Evolutionary conservation across 2,888 invertebrate species (phyloP).

Genomic region (Machimus rusticus): DNA sequence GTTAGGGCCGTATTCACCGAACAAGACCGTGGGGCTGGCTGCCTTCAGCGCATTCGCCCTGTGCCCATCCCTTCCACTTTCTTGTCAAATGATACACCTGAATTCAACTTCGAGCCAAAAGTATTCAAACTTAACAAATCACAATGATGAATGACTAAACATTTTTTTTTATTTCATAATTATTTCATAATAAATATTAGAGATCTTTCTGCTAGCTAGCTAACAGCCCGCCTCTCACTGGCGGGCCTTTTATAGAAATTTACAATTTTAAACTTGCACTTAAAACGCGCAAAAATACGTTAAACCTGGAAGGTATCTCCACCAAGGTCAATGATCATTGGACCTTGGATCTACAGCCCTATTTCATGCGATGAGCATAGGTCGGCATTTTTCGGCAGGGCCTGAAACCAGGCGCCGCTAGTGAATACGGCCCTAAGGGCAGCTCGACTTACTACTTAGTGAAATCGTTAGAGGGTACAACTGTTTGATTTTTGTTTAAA

Average conservation of each 20-base stretch:
- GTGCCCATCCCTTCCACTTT: not conserved
- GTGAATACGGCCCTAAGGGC: not conserved
- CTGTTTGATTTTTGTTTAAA: not conserved
- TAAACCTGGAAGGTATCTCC: not conserved
- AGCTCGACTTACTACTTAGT: not conserved
- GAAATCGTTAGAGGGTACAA: not conserved
- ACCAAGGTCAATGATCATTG: not conserved
- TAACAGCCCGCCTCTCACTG: not conserved
- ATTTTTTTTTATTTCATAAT: not conserved
- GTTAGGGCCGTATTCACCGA: not conserved
- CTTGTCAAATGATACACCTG: not conserved
- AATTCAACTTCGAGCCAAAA: not conserved
- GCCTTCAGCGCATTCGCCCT: not conserved
- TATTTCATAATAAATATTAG: not conserved
- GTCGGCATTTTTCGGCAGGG: not conserved
- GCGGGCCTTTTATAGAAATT: not conserved
- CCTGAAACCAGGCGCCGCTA: not conserved
- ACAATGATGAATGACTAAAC: not conserved
- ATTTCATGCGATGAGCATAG: not conserved
- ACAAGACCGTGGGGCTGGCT: not conserved
- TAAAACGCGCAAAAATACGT: not conserved
- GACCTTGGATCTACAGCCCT: not conserved
- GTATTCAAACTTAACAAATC: not conserved
- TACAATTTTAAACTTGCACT: not conserved
- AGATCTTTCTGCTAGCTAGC: not conserved